Evolutionary conservation across 2,113 vertebrate species (phyloP), one percentile per base, ranked within the genome.

Genomic region (Campylomormyrus tamandua): DNA sequence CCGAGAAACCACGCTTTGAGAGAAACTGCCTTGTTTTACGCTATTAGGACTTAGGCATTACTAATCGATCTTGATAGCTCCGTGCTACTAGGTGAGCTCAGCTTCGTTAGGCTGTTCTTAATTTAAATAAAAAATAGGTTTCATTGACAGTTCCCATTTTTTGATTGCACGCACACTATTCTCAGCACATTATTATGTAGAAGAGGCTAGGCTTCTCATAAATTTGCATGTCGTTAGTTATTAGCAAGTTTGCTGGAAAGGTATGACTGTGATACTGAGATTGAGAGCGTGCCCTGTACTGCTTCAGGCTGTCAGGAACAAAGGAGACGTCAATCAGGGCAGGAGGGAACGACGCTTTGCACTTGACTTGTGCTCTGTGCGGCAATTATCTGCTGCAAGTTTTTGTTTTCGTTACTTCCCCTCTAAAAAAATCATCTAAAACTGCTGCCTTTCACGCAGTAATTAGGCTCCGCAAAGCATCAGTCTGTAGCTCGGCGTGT

Each of bases 361-460:
- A 91, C 48, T 66, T 45, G 10, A 21, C 21, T 86, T 49, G 83
- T 17, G 48, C 45, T 27, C 83, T 2, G 83, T 50, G 52, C 24
- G 53, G 90, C 89, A 90, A 90, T 90, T 91, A 66, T 91, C 88
- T 77, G 90, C 62, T 66, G 85, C 87, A 35, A 89, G 86, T 87
- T 92, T 88, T 21, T 56, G 31, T 83, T 53, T 83, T 50, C 48
- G 91, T 90, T 89, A 89, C 91, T 88, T 88, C 89, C 77, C 49
- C 49, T 88, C 90, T 90, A 45, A 83, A 83, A 27, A 46, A n/a
- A 45, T 83, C 21, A 24, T 13, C 45, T 91, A 93, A 93, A 93
- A 91, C 92, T 90, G 39, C 91, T 90, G 93, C 88, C 21, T 46
- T 86, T 86, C 52, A 89, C 17, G 83, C 90, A 83, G 90, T 49